Evolutionary conservation across 1,140 invertebrate species (phyloP).

Genomic region (Drosophila erecta): DNA sequence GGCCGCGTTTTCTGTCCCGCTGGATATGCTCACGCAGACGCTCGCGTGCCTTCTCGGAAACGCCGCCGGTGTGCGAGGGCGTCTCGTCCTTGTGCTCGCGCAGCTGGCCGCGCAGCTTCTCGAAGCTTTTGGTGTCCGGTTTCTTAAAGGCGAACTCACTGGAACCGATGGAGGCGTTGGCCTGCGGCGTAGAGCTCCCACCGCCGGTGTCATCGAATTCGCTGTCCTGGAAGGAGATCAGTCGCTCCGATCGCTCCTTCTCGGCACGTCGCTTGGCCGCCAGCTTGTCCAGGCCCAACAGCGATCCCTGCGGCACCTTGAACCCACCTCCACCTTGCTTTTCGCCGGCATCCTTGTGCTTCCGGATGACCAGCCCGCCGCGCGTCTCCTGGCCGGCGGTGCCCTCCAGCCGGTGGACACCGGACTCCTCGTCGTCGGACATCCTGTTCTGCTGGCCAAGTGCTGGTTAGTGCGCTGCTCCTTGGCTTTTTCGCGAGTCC

Average conservation of each 20-base stretch:
- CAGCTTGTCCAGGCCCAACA: conserved; percentile 94
- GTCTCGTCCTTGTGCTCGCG: conserved; percentile 93
- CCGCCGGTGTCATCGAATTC: conserved; percentile 86
- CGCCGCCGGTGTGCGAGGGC: conserved; percentile 96
- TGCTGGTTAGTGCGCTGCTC: conserved; percentile 1
- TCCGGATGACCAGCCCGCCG: conserved; percentile 93
- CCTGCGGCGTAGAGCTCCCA: conserved; percentile 31
- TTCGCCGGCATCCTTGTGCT: conserved; percentile 87
- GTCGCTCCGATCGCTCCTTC: conserved; percentile 86
- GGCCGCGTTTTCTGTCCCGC: conserved; percentile 80
- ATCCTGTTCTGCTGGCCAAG: conserved; percentile 29
- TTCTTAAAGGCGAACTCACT: conserved; percentile 78
- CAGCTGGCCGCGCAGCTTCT: conserved; percentile 88
- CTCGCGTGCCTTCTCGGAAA: conserved; percentile 91
- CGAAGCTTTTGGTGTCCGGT: conserved; percentile 81
- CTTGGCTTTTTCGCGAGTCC: background rate
- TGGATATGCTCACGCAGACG: conserved; percentile 88
- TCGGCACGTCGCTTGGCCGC: conserved; percentile 90
- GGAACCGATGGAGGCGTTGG: conserved; percentile 26
- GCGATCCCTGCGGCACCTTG: conserved; percentile 92
- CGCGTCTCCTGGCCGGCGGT: conserved; percentile 86
- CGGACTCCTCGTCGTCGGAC: conserved; percentile 76
- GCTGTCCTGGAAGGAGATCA: conserved; percentile 88
- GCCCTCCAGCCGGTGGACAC: conserved; percentile 93
- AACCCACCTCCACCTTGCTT: conserved; percentile 85